A percentile compares a stretch with the other conserved stretches of the same genome.
These are phyloP conservation scores for Drosophila mimica DNA, from an alignment of 2,888 invertebrate genomes.

Conservation along the genomic window DNA sequence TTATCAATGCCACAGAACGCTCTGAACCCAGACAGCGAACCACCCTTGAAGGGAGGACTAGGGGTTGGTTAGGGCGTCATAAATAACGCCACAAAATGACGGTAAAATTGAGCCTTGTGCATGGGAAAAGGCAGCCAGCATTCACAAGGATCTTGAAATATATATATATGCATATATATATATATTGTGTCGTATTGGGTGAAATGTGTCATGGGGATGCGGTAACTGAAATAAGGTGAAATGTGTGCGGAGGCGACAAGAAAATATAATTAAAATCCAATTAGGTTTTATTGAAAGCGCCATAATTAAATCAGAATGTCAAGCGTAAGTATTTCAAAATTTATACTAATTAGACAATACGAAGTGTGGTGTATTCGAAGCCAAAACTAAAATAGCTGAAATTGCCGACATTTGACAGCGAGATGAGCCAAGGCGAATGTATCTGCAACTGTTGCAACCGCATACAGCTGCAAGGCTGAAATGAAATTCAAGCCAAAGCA, in stretches of 20 bases:
- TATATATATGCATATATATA: not conserved
- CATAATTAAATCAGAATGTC: constrained; percentile 75
- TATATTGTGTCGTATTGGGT: constrained; percentile 39
- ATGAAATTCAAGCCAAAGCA: constrained; percentile 49
- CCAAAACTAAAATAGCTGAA: not conserved
- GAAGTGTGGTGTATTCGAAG: not conserved
- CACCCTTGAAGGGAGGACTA: constrained; percentile 26
- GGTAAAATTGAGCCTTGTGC: constrained; percentile 14
- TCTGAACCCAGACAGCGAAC: constrained; percentile 1
- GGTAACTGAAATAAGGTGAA: constrained; percentile 22
- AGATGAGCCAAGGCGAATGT: constrained; percentile 11
- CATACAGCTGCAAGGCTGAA: constrained; percentile 12
- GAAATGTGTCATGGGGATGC: constrained; percentile 15
- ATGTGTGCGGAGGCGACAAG: constrained; percentile 31
- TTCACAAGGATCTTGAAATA: constrained; percentile 25
- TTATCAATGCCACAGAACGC: constrained; percentile 54
- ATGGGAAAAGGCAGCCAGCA: constrained; percentile 2
- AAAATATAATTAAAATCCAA: constrained; percentile 75
- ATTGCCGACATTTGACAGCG: constrained; percentile 14
- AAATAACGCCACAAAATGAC: constrained; percentile 62
- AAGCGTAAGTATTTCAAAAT: constrained; percentile 69
- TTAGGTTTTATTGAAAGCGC: constrained; percentile 75
- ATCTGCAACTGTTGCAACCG: constrained; percentile 3
- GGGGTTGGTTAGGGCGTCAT: constrained; percentile 43
- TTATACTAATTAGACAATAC: constrained; percentile 68